These are phyloP conservation scores for Balaenoptera acutorostrata DNA, from an alignment of 2,113 vertebrate genomes.

Conservation along the genomic window DNA sequence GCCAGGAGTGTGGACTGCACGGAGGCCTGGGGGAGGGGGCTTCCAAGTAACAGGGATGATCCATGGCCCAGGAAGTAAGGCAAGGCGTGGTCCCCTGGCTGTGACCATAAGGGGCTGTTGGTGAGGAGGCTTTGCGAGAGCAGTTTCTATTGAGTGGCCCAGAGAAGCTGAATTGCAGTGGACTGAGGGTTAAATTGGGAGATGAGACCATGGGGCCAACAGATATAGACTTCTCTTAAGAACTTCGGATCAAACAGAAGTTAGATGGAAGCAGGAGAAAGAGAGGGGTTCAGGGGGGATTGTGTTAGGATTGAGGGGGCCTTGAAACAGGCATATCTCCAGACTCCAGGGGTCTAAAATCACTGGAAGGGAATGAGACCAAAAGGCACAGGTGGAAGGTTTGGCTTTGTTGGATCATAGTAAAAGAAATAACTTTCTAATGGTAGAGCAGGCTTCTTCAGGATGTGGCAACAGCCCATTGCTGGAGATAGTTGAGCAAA, in stretches of 20 bases:
- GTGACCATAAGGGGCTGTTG: not conserved
- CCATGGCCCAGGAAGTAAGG: not conserved
- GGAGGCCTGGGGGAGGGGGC: not conserved
- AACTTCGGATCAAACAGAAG: not conserved
- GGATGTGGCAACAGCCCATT: not conserved
- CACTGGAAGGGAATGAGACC: not conserved
- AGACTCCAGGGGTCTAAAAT: not conserved
- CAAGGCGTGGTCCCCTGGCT: not conserved
- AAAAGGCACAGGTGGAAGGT: not conserved
- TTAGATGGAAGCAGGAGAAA: not conserved
- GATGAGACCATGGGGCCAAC: not conserved
- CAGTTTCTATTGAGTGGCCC: not conserved
- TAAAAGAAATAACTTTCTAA: not conserved
- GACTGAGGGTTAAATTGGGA: not conserved
- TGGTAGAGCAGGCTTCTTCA: not conserved
- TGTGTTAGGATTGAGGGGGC: not conserved
- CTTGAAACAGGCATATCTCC: not conserved
- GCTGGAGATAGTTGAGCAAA: not conserved
- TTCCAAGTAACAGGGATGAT: fast-evolving
- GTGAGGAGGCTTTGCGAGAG: not conserved
- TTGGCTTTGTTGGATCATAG: not conserved
- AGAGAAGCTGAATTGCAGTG: not conserved
- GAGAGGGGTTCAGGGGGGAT: fast-evolving
- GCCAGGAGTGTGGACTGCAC: not conserved
- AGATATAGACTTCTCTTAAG: not conserved